A percentile compares a stretch with the other conserved stretches of the same genome.
These are phyloP conservation scores for Corythaixoides concolor DNA, from an alignment of 2,113 vertebrate genomes.

Conservation along the genomic window DNA sequence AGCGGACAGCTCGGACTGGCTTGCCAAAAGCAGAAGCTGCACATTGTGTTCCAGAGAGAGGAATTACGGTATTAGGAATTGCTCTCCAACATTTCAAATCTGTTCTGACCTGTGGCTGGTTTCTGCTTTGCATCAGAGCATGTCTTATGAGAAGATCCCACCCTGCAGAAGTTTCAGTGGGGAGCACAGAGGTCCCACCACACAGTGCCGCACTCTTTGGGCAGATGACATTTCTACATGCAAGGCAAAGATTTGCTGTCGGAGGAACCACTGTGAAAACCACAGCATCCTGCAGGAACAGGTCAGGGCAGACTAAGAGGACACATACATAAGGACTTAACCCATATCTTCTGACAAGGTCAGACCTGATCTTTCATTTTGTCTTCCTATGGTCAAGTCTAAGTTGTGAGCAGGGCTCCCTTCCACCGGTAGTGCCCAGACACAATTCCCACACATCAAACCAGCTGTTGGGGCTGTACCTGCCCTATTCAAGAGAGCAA, in stretches of 20 bases:
- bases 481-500: neutral
- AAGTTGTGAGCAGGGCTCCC: neutral
- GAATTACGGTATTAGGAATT: neutral
- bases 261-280: neutral
- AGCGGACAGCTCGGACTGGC: accelerated
- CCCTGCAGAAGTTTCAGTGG: neutral
- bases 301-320: neutral
- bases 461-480: neutral
- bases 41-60: neutral
- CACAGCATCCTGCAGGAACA: neutral
- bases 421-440: neutral
- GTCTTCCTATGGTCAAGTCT: neutral
- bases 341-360: neutral
- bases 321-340: neutral
- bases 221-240: neutral
- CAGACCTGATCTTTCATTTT: neutral
- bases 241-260: neutral
- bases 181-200: neutral
- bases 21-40: neutral
- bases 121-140: neutral
- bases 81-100: neutral
- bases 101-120: neutral
- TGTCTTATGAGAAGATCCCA: neutral
- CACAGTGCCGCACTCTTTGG: neutral
- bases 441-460: neutral